Conservation (phyloP, 2,888 invertebrate genomes). For the Meganola albula region DNA sequence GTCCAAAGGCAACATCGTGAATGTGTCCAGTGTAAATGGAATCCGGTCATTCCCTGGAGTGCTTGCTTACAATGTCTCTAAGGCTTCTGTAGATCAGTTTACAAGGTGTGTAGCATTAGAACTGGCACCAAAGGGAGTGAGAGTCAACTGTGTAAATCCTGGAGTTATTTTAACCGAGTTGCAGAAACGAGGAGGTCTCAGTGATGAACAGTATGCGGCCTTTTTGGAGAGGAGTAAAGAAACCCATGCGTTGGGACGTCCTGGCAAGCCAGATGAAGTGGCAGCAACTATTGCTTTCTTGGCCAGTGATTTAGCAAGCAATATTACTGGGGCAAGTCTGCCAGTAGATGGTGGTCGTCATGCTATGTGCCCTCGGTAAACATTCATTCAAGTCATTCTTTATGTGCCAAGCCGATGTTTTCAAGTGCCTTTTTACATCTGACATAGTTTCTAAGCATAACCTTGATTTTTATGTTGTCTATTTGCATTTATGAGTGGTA, state of each 20-base stretch:
- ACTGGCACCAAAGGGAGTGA: constrained; percentile 86
- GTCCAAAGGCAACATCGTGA: constrained; percentile 94
- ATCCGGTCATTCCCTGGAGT: constrained; percentile 93
- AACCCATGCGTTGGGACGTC: constrained; percentile 94
- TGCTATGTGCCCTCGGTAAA: constrained; percentile 93
- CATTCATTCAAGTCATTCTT: neutral
- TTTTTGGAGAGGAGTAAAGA: constrained; percentile 90
- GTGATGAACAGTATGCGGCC: constrained; percentile 86
- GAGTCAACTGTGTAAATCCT: constrained; percentile 95
- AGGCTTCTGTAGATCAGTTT: constrained; percentile 96
- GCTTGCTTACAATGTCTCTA: constrained; percentile 94
- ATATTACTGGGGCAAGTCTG: constrained; percentile 92
- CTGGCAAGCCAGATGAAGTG: constrained; percentile 90
- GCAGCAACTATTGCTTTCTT: constrained; percentile 94
- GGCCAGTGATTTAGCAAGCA: constrained; percentile 91
- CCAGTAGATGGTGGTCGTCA: constrained; percentile 97
- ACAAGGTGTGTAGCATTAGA: constrained; percentile 95
- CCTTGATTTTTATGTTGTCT: constrained; percentile 1
- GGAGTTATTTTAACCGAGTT: constrained; percentile 94
- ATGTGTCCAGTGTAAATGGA: constrained; percentile 96
- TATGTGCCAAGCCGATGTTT: neutral
- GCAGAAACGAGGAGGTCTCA: constrained; percentile 91
- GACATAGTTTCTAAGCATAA: constrained; percentile 4
- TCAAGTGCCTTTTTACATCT: constrained; percentile 7
- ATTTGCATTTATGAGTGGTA: constrained; percentile 4